Percentiles rank a stretch among this genome's conserved stretches.
Evolutionary conservation across 2,888 invertebrate species (phyloP).

Genomic region (Frankliniella fusca): DNA sequence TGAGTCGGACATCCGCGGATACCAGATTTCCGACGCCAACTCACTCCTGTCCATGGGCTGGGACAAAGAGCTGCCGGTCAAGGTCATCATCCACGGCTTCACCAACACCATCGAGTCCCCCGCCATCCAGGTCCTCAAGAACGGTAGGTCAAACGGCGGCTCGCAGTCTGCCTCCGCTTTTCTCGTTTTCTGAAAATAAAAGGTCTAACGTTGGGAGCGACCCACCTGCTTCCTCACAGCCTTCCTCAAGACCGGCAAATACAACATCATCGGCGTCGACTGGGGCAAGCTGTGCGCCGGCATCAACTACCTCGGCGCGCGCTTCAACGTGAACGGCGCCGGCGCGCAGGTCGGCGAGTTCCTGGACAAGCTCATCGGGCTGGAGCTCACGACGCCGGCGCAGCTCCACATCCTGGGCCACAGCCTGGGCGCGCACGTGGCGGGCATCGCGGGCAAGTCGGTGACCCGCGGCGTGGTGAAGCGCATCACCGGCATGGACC

Average conservation of each 20-base stretch:
- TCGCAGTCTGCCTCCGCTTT: neutral
- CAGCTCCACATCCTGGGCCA: constrained; percentile 50
- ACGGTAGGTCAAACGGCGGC: constrained; percentile 47
- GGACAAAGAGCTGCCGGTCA: constrained; percentile 51
- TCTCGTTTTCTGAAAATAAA: neutral
- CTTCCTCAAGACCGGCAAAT: constrained; percentile 39
- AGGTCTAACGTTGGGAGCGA: neutral
- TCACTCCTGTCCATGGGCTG: constrained; percentile 51
- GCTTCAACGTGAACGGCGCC: constrained; percentile 43
- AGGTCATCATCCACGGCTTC: constrained; percentile 61
- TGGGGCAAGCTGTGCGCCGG: constrained; percentile 48
- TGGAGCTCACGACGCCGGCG: constrained; percentile 43
- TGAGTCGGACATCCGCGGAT: constrained; percentile 49
- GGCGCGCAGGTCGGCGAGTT: constrained; percentile 46
- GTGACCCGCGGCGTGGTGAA: constrained; percentile 41
- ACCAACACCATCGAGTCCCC: constrained; percentile 58
- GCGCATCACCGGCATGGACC: constrained; percentile 52
- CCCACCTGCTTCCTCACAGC: constrained; percentile 32
- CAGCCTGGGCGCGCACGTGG: constrained; percentile 51
- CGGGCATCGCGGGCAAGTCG: constrained; percentile 46
- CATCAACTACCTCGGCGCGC: constrained; percentile 46
- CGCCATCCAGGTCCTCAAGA: constrained; percentile 58
- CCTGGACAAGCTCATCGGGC: constrained; percentile 44
- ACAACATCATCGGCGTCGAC: constrained; percentile 51
- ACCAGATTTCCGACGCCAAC: constrained; percentile 47